Evolutionary conservation across 2,797 vertebrate species (phyloP), one percentile per base, ranked within the genome.

Genomic region (Silurus aristotelis): DNA sequence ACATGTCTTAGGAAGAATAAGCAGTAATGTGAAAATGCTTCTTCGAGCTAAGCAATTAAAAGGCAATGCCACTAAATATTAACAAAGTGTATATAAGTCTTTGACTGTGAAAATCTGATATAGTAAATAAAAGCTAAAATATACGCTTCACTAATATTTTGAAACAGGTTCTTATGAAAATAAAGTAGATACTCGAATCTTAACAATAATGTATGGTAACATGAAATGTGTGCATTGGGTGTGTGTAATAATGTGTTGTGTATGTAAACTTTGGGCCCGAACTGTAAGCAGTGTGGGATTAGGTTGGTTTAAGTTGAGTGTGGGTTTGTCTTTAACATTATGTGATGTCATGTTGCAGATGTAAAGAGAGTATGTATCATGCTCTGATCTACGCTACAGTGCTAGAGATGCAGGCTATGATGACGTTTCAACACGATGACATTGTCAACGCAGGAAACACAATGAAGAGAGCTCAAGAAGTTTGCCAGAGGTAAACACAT

Each of bases 381-480:
- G 95, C 96, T 70, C 94, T 97, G 2, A 95, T 97, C 90, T 96
- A 96, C n/a, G 96, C 96, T 91, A 97, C 96, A 0, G 93, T 97
- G 73, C 90, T 96, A 91, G 96, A 96, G 91, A 97, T 97, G 96
- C 95, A 96, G 91, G 96, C 96, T 79, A 96, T 96, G 96, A 97
- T 97, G 96, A 97, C 96, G 7, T 97, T 97, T 87, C 94, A 97
- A 87, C 96, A 94, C 0, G 96, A 96, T 7, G 96, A 97, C 93
- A 95, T 97, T 66, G 92, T 91, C 89, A 95, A 91, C 1, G 96
- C 96, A 9, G 95, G 95, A 55, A 94, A 94, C 80, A 96, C 94
- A 78, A 96, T 97, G 96, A 97, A 97, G 90, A 93, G 89, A 15
- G 96, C 96, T 38, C 95, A 96, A 90, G 96, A 96, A 48, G 93